Conservation (phyloP, 2,888 invertebrate species). For the Cylindroiulus punctatus region DNA sequence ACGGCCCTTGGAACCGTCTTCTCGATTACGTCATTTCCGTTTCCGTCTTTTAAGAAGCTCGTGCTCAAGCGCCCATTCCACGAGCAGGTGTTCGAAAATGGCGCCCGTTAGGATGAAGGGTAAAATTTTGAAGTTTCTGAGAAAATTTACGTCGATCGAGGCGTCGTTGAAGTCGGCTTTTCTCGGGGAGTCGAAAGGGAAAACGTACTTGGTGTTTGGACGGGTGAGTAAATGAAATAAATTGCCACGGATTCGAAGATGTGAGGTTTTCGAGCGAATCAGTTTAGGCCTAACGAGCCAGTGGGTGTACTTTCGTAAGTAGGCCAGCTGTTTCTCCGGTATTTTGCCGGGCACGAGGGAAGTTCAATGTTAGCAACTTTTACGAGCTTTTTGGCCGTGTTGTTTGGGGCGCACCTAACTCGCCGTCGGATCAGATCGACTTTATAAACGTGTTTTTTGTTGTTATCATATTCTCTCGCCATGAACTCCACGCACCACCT, state of each 20-base stretch:
- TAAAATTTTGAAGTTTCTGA: background rate
- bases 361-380: too few relatives aligned
- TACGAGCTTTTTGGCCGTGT: too few relatives aligned
- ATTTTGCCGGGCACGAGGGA: too few relatives aligned
- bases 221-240: background rate
- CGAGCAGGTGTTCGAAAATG: background rate
- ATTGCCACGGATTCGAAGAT: background rate
- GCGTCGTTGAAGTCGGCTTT: background rate
- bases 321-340: too few relatives aligned
- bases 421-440: background rate
- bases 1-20: background rate
- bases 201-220: background rate
- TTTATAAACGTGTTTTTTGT: constrained; percentile 1
- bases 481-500: background rate
- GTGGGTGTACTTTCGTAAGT: too few relatives aligned
- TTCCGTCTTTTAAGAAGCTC: background rate
- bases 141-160: background rate
- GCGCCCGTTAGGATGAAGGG: background rate
- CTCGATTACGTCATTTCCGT: background rate
- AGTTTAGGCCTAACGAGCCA: background rate
- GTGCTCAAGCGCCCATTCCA: background rate
- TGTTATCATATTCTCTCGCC: background rate
- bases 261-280: background rate
- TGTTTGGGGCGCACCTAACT: background rate
- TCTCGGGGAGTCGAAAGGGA: background rate